phyloP scores from a whole-genome alignment of 2,113 vertebrate genomes.

The Shinisaurus crocodilurus region DNA sequence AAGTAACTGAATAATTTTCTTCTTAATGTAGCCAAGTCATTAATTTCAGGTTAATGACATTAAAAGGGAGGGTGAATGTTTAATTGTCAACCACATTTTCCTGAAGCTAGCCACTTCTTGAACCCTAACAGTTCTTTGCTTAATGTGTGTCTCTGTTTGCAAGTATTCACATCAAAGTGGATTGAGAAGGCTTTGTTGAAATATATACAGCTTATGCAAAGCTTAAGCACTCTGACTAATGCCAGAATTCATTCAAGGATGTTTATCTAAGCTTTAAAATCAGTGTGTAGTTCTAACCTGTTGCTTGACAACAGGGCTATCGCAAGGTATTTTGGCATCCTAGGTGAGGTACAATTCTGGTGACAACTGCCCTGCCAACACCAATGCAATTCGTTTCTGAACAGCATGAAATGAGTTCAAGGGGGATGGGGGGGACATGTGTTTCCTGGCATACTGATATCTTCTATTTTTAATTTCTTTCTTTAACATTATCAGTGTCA shows the following conservation, averaged over 20 bases:
- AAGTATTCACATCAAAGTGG: not conserved
- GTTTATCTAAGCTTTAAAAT: slow-evolving; percentile 27
- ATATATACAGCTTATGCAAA: not conserved
- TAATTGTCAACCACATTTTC: not conserved
- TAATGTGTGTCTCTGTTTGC: not conserved
- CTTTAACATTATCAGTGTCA: too few species aligned
- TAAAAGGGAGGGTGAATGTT: not conserved
- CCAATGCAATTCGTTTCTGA: too few species aligned
- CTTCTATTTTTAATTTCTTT: too few species aligned
- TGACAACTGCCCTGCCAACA: too few species aligned
- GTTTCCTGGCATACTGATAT: too few species aligned
- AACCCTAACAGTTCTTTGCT: not conserved
- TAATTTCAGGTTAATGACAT: not conserved
- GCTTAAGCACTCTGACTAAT: not conserved
- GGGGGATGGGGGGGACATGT: too few species aligned
- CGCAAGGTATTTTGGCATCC: too few species aligned
- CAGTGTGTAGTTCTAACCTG: slow-evolving; percentile 12
- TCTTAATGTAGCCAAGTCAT: not conserved
- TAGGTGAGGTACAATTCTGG: too few species aligned
- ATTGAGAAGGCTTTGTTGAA: not conserved
- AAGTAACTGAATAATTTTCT: not conserved
- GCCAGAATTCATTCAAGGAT: not conserved
- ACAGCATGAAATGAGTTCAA: too few species aligned
- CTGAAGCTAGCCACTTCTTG: not conserved
- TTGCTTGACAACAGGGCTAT: not conserved